A percentile compares a stretch with the other conserved stretches of the same genome.
Evolutionary conservation across 1,140 invertebrate species (phyloP).

Genomic region (Drosophila takahashii): DNA sequence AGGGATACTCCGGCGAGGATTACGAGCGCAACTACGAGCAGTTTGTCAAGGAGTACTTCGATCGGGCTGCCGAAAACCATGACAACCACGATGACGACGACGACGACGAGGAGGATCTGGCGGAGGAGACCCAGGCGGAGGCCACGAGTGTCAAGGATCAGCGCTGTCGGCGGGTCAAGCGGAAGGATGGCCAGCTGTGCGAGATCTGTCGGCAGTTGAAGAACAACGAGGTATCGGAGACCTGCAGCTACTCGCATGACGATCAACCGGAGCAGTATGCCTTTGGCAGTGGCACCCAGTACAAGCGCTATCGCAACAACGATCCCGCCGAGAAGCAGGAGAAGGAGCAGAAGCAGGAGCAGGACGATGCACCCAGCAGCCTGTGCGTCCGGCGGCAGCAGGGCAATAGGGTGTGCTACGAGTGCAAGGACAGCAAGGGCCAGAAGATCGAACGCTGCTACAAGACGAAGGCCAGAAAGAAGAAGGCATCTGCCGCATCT

Average conservation of each 20-base stretch:
- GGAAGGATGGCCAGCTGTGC: slow-evolving; percentile 58
- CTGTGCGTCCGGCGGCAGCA: slow-evolving; percentile 51
- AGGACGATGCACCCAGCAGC: slow-evolving; percentile 35
- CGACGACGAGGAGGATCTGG: slow-evolving; percentile 3
- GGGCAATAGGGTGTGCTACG: slow-evolving; percentile 53
- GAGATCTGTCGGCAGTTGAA: slow-evolving; percentile 60
- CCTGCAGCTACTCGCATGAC: slow-evolving; percentile 68
- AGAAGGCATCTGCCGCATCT: not conserved
- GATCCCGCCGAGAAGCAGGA: slow-evolving; percentile 2
- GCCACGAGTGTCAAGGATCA: slow-evolving; percentile 41
- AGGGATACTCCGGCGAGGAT: slow-evolving; percentile 53
- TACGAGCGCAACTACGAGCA: slow-evolving; percentile 76
- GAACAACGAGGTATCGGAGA: slow-evolving; percentile 71
- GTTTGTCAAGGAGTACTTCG: slow-evolving; percentile 74
- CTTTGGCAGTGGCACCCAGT: slow-evolving; percentile 61
- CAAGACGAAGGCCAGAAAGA: slow-evolving; percentile 10
- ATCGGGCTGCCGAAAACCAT: slow-evolving; percentile 31
- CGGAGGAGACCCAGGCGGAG: slow-evolving; percentile 33
- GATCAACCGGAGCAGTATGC: slow-evolving; percentile 61
- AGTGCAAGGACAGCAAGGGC: slow-evolving; percentile 57
- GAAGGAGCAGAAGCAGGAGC: slow-evolving; percentile 12
- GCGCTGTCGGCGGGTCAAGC: slow-evolving; percentile 19
- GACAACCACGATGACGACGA: slow-evolving; percentile 4
- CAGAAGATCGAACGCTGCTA: slow-evolving; percentile 58
- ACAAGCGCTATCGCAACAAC: slow-evolving; percentile 50